Evolutionary conservation across 2,113 vertebrate genomes (phyloP), one percentile per base, ranked within the genome.

Genomic region (Pygoscelis antarcticus): DNA sequence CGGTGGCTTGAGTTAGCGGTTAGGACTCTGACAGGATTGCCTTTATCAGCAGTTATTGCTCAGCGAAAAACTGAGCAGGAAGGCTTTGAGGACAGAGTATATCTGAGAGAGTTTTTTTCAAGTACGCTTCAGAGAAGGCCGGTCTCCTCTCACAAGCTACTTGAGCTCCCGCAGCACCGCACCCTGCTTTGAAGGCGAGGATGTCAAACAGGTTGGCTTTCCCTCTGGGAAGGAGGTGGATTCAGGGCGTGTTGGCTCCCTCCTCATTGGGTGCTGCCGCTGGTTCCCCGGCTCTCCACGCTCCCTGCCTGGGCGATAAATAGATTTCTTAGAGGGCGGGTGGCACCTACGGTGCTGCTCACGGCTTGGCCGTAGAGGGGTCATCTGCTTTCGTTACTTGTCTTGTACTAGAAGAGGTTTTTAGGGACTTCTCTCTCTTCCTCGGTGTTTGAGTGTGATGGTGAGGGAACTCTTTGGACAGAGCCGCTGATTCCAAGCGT

Each of bases 191-290:
- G 82, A 62, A 70, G 74, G 55, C 0, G 3, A 91, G 64, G 88
- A 86, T 64, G 88, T 85, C 93, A 78, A 87, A 93, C 93, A 89
- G 96, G 94, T 96, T 82, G 34, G 72, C 86, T 76, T 95, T 87
- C 81, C 85, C 84, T 88, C 66, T 0, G 81, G 94, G 89, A 46
- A 93, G 61, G 60, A 89, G 90, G 81, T 44, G 87, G 77, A 38
- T 69, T 79, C 44, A 26, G 32, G 32, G 18, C 0, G 5, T 0
- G 1, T 10, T 11, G n/a, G 49, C 93, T 94, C n/a, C 32, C 34
- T 82, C 20, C 95, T 88, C 77, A 96, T 94, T 97, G 96, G 94
- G 40, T 76, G 85, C 61, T 76, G 76, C 36, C 1, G 1, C 51
- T 57, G 46, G 29, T 44, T 80, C 70, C 46, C 65, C 3, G 1